A percentile compares a stretch with the other conserved stretches of the same genome.
These are phyloP conservation scores for Trachemys scripta DNA, from an alignment of 2,113 vertebrate species.

Conservation along the genomic window DNA sequence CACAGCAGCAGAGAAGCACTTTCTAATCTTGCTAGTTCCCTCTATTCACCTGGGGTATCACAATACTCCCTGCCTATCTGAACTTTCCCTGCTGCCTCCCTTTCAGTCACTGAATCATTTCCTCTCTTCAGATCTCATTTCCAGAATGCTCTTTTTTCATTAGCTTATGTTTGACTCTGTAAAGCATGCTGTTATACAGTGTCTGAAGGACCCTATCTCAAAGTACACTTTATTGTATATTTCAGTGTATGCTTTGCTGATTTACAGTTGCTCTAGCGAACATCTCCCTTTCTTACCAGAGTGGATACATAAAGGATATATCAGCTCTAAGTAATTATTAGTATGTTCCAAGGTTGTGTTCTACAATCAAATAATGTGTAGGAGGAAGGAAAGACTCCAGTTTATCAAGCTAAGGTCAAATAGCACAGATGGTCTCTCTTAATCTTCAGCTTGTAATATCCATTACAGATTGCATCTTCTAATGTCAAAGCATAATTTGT, in stretches of 20 bases:
- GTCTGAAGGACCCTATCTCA: constrained; percentile 29
- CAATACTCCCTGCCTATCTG: rapidly evolving
- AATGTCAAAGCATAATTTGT: constrained; percentile 80
- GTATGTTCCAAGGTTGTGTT: constrained; percentile 76
- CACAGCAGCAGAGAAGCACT: background rate
- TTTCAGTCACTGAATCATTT: background rate
- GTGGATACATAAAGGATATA: constrained; percentile 47
- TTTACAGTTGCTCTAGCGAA: constrained; percentile 66
- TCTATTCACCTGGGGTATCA: background rate
- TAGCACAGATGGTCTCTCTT: constrained; percentile 73
- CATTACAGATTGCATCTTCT: constrained; percentile 77
- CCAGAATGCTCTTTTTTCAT: background rate
- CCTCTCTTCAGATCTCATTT: background rate
- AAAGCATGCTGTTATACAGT: constrained; percentile 43
- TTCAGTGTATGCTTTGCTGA: constrained; percentile 70
- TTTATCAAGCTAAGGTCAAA: constrained; percentile 60
- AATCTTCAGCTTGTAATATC: constrained; percentile 78
- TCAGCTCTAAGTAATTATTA: constrained; percentile 77
- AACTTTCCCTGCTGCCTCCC: background rate
- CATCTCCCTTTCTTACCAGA: background rate
- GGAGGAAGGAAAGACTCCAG: constrained; percentile 68
- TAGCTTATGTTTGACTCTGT: background rate
- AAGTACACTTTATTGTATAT: constrained; percentile 68
- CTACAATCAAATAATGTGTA: constrained; percentile 72
- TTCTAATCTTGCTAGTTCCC: background rate